Evolutionary conservation across 2,113 vertebrate species (phyloP).

Genomic region (Bos javanicus): DNA sequence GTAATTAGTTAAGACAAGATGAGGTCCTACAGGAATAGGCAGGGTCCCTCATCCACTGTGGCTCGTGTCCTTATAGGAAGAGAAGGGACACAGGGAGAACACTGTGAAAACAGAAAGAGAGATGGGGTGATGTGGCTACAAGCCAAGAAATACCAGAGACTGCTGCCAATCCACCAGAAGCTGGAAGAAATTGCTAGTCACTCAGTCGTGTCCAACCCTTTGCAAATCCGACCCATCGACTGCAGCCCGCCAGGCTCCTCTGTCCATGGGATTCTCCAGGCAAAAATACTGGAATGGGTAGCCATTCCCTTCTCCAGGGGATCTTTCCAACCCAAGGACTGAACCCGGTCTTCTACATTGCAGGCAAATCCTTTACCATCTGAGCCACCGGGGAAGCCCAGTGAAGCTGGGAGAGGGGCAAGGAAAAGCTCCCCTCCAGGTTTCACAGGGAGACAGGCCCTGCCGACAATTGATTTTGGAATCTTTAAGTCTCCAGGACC

Average conservation of each 20-base stretch:
- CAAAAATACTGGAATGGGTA: neutral
- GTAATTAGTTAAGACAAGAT: neutral
- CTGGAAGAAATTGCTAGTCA: neutral
- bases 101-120: neutral
- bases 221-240: neutral
- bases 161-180: too few relatives aligned
- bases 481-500: neutral
- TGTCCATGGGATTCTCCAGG: neutral
- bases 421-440: neutral
- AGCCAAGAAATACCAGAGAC: neutral
- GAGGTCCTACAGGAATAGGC: neutral
- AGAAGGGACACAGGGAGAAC: neutral
- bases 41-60: neutral
- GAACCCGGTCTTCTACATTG: neutral
- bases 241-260: neutral
- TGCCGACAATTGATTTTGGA: neutral
- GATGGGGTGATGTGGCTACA: rapidly evolving
- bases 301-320: neutral
- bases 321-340: neutral
- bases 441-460: rapidly evolving
- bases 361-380: neutral
- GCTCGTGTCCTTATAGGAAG: neutral
- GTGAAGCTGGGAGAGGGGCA: neutral
- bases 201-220: neutral
- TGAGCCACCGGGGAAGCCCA: neutral